These are phyloP conservation scores for Diabrotica balteata DNA, from an alignment of 2,888 invertebrate genomes.

Conservation along the genomic window DNA sequence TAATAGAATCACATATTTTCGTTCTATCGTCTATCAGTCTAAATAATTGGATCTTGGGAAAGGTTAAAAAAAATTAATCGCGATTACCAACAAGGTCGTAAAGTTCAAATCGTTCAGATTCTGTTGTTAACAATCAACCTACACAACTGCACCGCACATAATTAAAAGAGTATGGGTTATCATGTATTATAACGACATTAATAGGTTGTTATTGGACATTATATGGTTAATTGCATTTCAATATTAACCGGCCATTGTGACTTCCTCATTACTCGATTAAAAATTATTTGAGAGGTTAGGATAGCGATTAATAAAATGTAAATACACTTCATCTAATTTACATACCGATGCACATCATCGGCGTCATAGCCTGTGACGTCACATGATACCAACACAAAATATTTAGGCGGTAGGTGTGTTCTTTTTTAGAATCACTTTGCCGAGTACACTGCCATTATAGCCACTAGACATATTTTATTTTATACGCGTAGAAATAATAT, in stretches of 20 bases:
- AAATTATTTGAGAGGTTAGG: no score
- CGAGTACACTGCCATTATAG: no score
- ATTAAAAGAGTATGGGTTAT: slow-evolving; percentile 8
- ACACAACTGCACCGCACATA: slow-evolving; percentile 3
- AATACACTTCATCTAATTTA: no score
- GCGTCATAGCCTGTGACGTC: no score
- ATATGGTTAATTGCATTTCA: not conserved
- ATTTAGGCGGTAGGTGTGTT: no score
- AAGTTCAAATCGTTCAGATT: slow-evolving; percentile 16
- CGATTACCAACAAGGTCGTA: slow-evolving; percentile 5
- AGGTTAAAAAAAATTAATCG: slow-evolving; percentile 11
- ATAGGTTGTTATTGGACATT: not conserved
- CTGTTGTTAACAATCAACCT: slow-evolving; percentile 5
- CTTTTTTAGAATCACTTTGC: no score
- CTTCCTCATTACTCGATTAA: no score
- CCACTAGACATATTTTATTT: no score
- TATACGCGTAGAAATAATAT: no score
- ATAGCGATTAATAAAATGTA: no score
- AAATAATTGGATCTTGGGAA: not conserved
- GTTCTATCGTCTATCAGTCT: not conserved
- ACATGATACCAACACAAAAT: no score
- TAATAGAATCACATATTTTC: not conserved
- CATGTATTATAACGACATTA: not conserved
- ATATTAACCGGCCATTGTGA: not conserved
- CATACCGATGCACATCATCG: no score